Evolutionary conservation across 2,888 invertebrate species (phyloP), one percentile per base, ranked within the genome.

Genomic region (Bellardia bayeri): DNA sequence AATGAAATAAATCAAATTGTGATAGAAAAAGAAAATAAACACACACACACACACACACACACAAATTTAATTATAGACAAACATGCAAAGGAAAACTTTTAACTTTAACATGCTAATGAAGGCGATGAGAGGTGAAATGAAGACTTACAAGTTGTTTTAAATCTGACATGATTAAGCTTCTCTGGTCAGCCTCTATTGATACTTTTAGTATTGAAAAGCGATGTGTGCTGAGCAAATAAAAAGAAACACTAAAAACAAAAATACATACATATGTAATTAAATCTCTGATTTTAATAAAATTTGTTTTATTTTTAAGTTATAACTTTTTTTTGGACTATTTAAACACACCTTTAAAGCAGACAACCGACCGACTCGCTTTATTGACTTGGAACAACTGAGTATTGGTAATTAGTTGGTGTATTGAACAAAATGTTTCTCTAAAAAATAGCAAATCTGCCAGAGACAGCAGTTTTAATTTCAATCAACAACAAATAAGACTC

Each of bases 111-210:
- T 49, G 13, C 7, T 23, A 51, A 9, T 40, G 37, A 45, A 14
- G 40, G 14, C 45, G 66, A 49, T 72, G 33, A 54, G 16, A 45
- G 16, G 40, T 33, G 37, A 61, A 54, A 78, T 87, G 56, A 74
- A 61, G 78, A 92, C 92, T 92, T 92, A 92, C 92, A 79, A 90
- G 82, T 83, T 89, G 89, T 86, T 89, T 88, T 79, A 87, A 75
- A 81, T 89, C 88, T 61, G 80, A 88, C 90, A 91, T 90, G 61
- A 51, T 88, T 51, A 81, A 61, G 63, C 63, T 68, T 63, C 11
- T 71, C 16, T 37, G 3, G 14, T 37, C 71, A 76, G 63, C 42
- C 49, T 64, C 56, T 63, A 42, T 37, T 0, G 23, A 16, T 64
- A 58, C 9, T 58, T 61, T 33, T 23, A 61, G 5, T 14, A 42